Percentiles rank a stretch among this genome's conserved stretches.
Evolutionary conservation across 2,888 invertebrate species (phyloP).

Genomic region (Heliconius ethilla): DNA sequence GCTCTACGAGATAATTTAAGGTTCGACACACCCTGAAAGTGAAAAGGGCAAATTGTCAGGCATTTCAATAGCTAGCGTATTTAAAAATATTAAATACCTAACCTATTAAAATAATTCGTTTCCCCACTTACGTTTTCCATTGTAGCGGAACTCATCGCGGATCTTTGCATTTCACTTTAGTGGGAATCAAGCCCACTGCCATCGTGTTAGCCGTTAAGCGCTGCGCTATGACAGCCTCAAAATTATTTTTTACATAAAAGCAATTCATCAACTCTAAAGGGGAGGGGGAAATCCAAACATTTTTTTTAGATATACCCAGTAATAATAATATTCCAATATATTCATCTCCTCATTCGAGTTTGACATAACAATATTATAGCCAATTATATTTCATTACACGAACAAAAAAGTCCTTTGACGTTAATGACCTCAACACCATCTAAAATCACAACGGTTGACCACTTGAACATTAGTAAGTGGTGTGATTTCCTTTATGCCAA

Average conservation of each 20-base stretch:
- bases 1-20: constrained; percentile 68
- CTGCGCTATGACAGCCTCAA: too few relatives aligned
- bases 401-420: background rate
- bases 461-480: constrained; percentile 23
- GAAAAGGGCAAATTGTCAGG: constrained; percentile 1
- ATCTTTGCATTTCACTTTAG: too few relatives aligned
- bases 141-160: too few relatives aligned
- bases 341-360: background rate
- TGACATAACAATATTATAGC: too few relatives aligned
- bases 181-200: too few relatives aligned
- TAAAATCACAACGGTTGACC: background rate
- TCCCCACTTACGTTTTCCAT: background rate
- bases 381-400: background rate
- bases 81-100: too few relatives aligned
- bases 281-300: too few relatives aligned
- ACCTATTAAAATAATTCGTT: too few relatives aligned
- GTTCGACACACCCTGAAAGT: constrained; percentile 57
- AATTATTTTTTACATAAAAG: too few relatives aligned
- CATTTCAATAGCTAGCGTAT: background rate
- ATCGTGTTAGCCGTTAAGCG: too few relatives aligned
- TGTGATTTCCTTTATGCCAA: constrained; percentile 22
- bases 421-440: constrained; percentile 7
- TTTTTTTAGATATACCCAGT: too few relatives aligned
- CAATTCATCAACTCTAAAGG: too few relatives aligned
- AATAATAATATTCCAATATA: background rate